Conservation (phyloP, 2,113 vertebrate genomes). For the Camelus bactrianus region DNA sequence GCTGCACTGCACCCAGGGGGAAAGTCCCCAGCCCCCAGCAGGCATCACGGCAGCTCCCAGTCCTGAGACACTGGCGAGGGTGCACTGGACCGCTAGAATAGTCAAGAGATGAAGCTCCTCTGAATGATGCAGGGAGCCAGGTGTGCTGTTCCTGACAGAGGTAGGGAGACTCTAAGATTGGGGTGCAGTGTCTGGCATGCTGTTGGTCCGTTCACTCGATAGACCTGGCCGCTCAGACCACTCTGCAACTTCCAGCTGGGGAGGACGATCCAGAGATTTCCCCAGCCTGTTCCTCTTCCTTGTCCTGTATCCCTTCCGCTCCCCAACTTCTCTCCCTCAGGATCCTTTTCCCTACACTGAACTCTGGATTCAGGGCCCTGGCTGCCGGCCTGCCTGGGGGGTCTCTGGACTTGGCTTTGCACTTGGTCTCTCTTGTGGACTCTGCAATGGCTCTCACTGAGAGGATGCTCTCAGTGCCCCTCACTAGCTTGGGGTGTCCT, state of each 20-base stretch:
- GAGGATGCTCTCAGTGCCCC: not conserved
- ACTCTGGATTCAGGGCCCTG: not conserved
- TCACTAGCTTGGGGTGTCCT: not conserved
- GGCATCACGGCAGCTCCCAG: not conserved
- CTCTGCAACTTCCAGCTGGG: not conserved
- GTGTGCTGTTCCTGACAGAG: not conserved
- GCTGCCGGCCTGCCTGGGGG: not conserved
- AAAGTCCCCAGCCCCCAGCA: not conserved
- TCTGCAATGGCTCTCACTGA: not conserved
- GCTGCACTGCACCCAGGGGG: not conserved
- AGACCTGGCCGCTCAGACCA: not conserved
- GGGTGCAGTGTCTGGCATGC: not conserved
- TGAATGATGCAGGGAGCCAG: not conserved
- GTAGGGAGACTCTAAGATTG: not conserved
- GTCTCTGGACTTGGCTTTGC: not conserved
- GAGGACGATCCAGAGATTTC: not conserved
- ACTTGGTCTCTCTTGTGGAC: too few relatives aligned
- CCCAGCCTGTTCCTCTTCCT: not conserved
- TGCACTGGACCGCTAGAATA: not conserved
- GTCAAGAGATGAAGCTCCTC: not conserved
- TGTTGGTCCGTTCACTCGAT: too few relatives aligned
- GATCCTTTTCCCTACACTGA: not conserved
- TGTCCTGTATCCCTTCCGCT: not conserved
- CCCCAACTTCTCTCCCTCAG: not conserved
- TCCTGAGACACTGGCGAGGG: not conserved